Conservation (phyloP, 2,113 vertebrate genomes). For the Heliornis fulica region DNA sequence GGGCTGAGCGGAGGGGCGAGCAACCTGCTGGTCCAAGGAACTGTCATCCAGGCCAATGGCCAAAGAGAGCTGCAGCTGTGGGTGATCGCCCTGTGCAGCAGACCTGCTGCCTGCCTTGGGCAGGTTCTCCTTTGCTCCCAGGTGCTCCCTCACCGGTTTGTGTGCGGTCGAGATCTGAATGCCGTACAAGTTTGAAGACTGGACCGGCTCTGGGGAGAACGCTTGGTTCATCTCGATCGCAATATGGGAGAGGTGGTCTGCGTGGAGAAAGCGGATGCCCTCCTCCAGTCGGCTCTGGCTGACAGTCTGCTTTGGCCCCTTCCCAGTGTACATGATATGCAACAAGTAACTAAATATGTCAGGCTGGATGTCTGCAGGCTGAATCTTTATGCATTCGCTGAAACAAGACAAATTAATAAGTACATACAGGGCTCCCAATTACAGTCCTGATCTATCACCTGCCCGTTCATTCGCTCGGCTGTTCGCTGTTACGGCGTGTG, state of each 20-base stretch:
- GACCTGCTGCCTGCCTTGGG: conserved; percentile 64
- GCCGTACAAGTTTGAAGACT: conserved; percentile 94
- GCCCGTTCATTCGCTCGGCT: neutral
- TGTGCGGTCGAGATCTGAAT: conserved; percentile 94
- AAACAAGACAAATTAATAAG: conserved; percentile 57
- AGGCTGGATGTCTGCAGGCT: conserved; percentile 96
- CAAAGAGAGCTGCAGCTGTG: conserved; percentile 82
- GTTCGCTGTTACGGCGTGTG: fast-evolving
- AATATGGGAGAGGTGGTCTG: conserved; percentile 89
- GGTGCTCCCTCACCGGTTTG: conserved; percentile 79
- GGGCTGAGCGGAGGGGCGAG: conserved; percentile 60
- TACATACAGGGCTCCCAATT: neutral
- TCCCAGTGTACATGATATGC: conserved; percentile 97
- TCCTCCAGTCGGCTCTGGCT: conserved; percentile 91
- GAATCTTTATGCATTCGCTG: conserved; percentile 98
- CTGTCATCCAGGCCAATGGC: conserved; percentile 83
- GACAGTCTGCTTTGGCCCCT: conserved; percentile 90
- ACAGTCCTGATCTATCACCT: neutral
- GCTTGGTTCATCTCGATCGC: conserved; percentile 76
- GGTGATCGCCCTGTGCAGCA: conserved; percentile 65
- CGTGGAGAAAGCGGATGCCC: conserved; percentile 94
- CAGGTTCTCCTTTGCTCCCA: conserved; percentile 72
- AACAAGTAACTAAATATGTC: conserved; percentile 98
- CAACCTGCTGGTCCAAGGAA: conserved; percentile 70
- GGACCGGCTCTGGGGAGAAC: conserved; percentile 76